phyloP scores from a whole-genome alignment of 2,888 invertebrate genomes.

The Drosophila mayaguana region DNA sequence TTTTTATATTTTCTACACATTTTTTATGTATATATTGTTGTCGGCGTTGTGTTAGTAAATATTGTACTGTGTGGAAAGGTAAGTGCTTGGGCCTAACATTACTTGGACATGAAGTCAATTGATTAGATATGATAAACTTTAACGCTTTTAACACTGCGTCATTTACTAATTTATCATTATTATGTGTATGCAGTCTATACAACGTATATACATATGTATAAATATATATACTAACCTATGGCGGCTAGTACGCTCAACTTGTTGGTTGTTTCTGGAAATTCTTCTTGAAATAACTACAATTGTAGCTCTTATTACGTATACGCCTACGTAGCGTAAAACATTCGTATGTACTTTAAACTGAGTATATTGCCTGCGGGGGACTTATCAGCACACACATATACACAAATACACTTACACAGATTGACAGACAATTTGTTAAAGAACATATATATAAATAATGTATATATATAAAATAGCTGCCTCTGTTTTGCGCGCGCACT shows the following conservation, averaged over 20 bases:
- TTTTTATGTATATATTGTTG: conserved; percentile 4
- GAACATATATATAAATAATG: conserved; percentile 6
- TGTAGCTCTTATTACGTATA: conserved; percentile 62
- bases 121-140: conserved; percentile 53
- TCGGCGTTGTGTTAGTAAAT: conserved; percentile 46
- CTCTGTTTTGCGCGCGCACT: conserved; percentile 18
- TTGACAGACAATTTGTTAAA: conserved; percentile 12
- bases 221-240: conserved; percentile 30
- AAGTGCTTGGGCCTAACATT: conserved; percentile 26
- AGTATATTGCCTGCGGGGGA: conserved; percentile 32
- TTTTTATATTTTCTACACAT: conserved; percentile 9
- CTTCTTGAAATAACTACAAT: conserved; percentile 20
- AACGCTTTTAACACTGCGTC: conserved; percentile 68
- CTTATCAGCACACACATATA: conserved; percentile 46
- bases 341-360: conserved; percentile 18
- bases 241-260: background rate
- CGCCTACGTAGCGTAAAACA: conserved; percentile 49
- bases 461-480: conserved; percentile 12
- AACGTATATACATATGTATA: conserved; percentile 1
- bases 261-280: conserved; percentile 36
- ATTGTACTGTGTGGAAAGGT: conserved; percentile 25
- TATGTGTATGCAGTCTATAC: conserved; percentile 33
- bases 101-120: conserved; percentile 56
- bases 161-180: conserved; percentile 72
- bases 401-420: conserved; percentile 7